phyloP scores from a whole-genome alignment of 30 jellyfish, hydroid and myxozoan species.

The Clytia hemisphaerica region DNA sequence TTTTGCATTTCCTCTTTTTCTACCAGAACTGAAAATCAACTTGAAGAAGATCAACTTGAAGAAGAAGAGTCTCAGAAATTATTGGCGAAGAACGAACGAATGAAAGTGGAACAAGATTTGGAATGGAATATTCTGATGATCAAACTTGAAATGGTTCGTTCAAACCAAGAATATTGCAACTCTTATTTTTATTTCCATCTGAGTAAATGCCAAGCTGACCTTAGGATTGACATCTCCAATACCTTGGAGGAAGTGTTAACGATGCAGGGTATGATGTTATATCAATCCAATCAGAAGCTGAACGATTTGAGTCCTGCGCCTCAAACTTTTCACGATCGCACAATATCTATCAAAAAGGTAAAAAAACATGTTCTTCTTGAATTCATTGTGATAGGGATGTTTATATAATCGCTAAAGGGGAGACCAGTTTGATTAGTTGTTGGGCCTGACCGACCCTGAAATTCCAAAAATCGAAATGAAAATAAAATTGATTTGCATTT shows the following conservation, averaged over 20 bases:
- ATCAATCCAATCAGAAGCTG: not conserved
- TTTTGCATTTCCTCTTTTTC: no score
- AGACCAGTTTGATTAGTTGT: no score
- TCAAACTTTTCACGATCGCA: conserved; percentile 8
- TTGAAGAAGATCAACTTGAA: not conserved
- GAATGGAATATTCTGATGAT: not conserved
- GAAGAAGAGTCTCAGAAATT: not conserved
- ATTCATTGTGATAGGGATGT: no score
- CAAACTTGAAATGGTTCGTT: not conserved
- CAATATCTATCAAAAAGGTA: not conserved
- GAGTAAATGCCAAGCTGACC: not conserved
- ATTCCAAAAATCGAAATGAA: no score
- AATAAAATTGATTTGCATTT: no score
- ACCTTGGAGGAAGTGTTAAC: not conserved
- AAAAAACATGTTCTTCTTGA: no score
- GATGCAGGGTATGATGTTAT: not conserved
- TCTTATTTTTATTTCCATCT: conserved; percentile 4
- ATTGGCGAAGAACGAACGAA: not conserved
- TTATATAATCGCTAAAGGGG: no score
- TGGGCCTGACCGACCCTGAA: no score
- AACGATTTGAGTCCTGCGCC: conserved; percentile 17
- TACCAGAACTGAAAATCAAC: not conserved
- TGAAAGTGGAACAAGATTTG: not conserved
- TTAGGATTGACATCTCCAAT: not conserved
- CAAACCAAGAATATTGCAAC: conserved; percentile 9